Evolutionary conservation across 2,113 vertebrate genomes (phyloP), one percentile per base, ranked within the genome.

Genomic region (Pollimyrus isidori): DNA sequence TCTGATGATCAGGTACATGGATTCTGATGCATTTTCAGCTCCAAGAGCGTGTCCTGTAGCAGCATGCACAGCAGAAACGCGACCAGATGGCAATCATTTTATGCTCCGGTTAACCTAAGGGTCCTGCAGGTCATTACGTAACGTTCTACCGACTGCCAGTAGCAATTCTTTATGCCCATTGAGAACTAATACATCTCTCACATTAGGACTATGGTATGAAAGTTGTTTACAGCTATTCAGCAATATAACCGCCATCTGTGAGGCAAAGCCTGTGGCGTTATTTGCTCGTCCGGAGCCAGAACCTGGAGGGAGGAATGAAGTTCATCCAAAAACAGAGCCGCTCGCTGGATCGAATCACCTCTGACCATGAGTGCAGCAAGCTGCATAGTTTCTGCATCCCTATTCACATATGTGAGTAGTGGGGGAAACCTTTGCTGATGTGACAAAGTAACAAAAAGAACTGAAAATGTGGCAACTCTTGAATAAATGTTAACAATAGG

Each of bases 81-180:
- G 87, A 88, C 45, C 69, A 88, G 45, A 88, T 88, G 69, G 65
- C 48, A 21, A 80, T 52, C 48, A 52, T 88, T 88, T 80, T 88
- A 35, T 80, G 46, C 65, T 11, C 73, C 62, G 73, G 30, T 45
- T 76, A 87, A 88, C 62, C 39, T 69, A 4, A 53, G 87, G 56
- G 48, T 80, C 26, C 65, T 88, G 88, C 69, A 52, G 69, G 88
- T 88, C 49, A 52, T 80, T 88, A 42, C 30, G 46, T 82, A 80
- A 82, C 26, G 39, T 80, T 45, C 42, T 88, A 30, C 49, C 50
- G 48, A 76, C 30, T 49, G 35, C 62, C 53, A 87, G 56, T 48
- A 50, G 19, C 39, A 49, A 80, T 76, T 30, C 62, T 48, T 73
- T 88, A 50, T 35, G 39, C 45, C 45, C 88, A 49, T 46, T 30